Conservation (phyloP, 92 coral and sea anemone species). For the Palythoa grandis region DNA sequence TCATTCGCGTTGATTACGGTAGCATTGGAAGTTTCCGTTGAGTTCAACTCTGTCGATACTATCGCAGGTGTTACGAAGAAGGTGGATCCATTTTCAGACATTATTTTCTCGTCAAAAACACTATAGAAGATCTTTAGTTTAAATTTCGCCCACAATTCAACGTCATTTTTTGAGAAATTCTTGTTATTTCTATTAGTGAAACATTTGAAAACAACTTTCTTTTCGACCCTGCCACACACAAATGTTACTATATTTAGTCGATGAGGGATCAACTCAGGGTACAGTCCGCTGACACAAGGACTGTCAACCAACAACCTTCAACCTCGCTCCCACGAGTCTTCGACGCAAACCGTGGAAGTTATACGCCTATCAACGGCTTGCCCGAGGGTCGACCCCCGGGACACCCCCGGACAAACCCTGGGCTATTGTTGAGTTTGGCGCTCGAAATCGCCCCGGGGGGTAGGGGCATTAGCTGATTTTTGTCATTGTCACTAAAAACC, state of each 20-base stretch:
- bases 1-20: conserved; percentile 47
- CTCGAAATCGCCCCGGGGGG: too few species aligned
- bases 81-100: conserved; percentile 24
- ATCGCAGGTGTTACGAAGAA: conserved; percentile 27
- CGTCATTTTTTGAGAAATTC: background rate
- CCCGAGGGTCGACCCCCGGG: too few species aligned
- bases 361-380: too few species aligned
- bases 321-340: too few species aligned
- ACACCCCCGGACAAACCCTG: too few species aligned
- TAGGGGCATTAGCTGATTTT: too few species aligned
- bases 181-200: background rate
- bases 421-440: too few species aligned
- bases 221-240: background rate
- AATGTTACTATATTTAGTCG: conserved; percentile 31
- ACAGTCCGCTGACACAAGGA: conserved; percentile 28
- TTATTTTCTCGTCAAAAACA: background rate
- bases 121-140: background rate
- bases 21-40: conserved; percentile 32
- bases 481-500: too few species aligned
- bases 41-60: conserved; percentile 1
- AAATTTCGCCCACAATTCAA: background rate
- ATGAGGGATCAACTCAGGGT: conserved; percentile 4
- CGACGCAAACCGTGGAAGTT: too few species aligned
- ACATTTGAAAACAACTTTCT: background rate
- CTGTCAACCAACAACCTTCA: background rate